A percentile compares a stretch with the other conserved stretches of the same genome.
These are phyloP conservation scores for Ctenicera cuprea DNA, from an alignment of 2,888 invertebrate genomes.

Conservation along the genomic window DNA sequence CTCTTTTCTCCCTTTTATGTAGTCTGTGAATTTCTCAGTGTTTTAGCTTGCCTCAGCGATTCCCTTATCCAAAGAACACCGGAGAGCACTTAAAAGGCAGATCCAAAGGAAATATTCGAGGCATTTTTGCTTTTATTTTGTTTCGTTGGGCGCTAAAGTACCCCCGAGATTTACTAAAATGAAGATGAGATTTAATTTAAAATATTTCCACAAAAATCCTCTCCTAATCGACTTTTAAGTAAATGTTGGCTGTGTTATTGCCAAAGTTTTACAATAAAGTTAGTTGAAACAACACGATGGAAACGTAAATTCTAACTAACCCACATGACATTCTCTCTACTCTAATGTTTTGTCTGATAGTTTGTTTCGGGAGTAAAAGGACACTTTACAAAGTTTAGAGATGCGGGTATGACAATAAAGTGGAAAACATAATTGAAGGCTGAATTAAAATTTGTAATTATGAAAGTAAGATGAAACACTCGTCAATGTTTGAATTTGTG, in stretches of 20 bases:
- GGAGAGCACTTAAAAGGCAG: slow-evolving; percentile 58
- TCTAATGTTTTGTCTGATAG: slow-evolving; percentile 8
- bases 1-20: slow-evolving; percentile 55
- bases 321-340: slow-evolving; percentile 3
- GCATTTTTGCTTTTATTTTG: slow-evolving; percentile 41
- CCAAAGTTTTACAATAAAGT: slow-evolving; percentile 12
- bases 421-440: slow-evolving; percentile 6
- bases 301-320: slow-evolving; percentile 17
- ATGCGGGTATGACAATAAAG: slow-evolving; percentile 21
- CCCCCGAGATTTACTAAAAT: slow-evolving; percentile 25
- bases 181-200: slow-evolving; percentile 29
- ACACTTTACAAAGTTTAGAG: slow-evolving; percentile 18
- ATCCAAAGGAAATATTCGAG: slow-evolving; percentile 40
- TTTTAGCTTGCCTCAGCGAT: slow-evolving; percentile 58
- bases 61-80: slow-evolving; percentile 57
- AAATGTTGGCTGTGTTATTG: slow-evolving; percentile 24
- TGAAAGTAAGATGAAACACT: neutral
- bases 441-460: slow-evolving; percentile 13
- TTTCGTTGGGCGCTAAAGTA: slow-evolving; percentile 28
- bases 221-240: slow-evolving; percentile 17
- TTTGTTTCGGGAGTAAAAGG: slow-evolving; percentile 8
- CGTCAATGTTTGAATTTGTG: no score
- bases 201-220: slow-evolving; percentile 24
- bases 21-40: slow-evolving; percentile 54
- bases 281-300: slow-evolving; percentile 3